phyloP scores from a whole-genome alignment of 1,140 invertebrate genomes.

The Zaprionus taronus region DNA sequence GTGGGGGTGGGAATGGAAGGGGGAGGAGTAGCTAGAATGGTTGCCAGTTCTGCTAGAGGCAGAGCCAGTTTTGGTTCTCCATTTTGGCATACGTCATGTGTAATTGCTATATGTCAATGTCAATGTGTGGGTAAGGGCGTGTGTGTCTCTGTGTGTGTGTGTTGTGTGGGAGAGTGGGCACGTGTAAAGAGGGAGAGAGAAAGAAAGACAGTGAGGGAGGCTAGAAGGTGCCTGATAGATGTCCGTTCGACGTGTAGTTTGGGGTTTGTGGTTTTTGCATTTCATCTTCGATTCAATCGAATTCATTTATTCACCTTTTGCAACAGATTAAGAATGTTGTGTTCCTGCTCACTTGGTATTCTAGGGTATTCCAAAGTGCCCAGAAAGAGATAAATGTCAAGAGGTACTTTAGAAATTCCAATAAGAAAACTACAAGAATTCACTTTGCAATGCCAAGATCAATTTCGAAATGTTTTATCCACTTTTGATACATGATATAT shows the following conservation, averaged over 20 bases:
- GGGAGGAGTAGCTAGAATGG: background rate
- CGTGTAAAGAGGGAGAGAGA: background rate
- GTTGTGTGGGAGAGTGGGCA: background rate
- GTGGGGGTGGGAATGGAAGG: background rate
- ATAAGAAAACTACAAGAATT: background rate
- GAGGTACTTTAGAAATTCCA: background rate
- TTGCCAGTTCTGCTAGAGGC: background rate
- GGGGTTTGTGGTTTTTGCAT: slow-evolving; percentile 11
- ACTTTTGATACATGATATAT: background rate
- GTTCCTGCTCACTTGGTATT: background rate
- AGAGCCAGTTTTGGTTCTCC: background rate
- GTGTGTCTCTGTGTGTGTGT: background rate
- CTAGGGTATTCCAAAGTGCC: background rate
- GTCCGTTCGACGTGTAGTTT: slow-evolving; percentile 17
- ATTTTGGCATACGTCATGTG: slow-evolving; percentile 60
- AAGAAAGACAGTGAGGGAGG: too few relatives aligned
- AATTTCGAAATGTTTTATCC: background rate
- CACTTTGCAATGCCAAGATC: background rate
- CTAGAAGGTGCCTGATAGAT: background rate
- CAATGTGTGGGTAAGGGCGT: slow-evolving; percentile 29
- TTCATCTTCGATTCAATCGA: slow-evolving; percentile 22
- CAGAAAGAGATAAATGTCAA: background rate
- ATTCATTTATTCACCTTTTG: slow-evolving; percentile 16
- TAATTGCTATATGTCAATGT: slow-evolving; percentile 80
- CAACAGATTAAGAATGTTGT: slow-evolving; percentile 6